Evolutionary conservation across 1,140 invertebrate species (phyloP).

Genomic region (Cotesia vestalis): DNA sequence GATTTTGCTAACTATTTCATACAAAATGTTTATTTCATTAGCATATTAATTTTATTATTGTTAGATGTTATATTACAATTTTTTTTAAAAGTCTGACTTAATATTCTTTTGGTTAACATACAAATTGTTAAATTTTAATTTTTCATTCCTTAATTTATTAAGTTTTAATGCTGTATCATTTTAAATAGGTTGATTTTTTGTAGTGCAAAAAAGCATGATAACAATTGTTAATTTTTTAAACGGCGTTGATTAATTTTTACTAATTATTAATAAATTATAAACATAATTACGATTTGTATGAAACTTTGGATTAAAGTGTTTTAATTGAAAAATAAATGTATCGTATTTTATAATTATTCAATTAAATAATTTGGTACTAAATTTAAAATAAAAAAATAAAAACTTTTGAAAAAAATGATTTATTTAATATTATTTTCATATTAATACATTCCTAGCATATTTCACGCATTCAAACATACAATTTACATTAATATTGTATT

Average conservation of each 20-base stretch:
- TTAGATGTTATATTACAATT: neutral
- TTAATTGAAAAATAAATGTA: neutral
- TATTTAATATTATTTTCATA: constrained; percentile 51
- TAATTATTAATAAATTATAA: too few species aligned
- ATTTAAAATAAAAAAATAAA: constrained; percentile 10
- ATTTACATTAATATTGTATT: constrained; percentile 58
- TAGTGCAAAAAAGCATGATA: constrained; percentile 55
- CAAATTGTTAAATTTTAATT: constrained; percentile 5
- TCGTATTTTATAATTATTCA: neutral
- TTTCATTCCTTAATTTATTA: constrained; percentile 15
- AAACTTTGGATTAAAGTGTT: too few species aligned
- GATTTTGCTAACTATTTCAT: neutral
- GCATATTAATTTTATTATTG: neutral
- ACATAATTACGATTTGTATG: neutral
- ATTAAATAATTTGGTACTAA: neutral
- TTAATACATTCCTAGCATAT: constrained; percentile 47
- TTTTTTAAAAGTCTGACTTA: neutral
- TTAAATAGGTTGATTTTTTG: constrained; percentile 20
- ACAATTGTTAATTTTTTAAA: constrained; percentile 46
- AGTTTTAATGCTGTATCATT: neutral
- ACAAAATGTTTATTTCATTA: constrained; percentile 6
- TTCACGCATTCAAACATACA: constrained; percentile 49
- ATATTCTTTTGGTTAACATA: neutral
- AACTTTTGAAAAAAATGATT: constrained; percentile 61
- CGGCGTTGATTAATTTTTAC: too few species aligned